Conservation (phyloP, 2,888 invertebrate species). For the Metopia argyrocephala region DNA sequence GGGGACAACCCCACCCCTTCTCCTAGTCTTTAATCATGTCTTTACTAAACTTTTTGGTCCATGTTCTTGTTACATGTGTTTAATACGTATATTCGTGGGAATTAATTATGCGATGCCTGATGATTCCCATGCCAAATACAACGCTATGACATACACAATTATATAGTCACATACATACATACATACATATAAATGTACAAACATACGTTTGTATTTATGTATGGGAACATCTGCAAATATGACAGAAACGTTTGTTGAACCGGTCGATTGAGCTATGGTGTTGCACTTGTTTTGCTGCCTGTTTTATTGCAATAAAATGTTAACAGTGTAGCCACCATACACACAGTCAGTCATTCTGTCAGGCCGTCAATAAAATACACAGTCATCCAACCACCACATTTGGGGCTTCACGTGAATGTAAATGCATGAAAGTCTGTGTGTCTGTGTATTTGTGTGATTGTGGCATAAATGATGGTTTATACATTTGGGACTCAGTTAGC, state of each 20-base stretch:
- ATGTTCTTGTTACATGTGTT: conserved; percentile 50
- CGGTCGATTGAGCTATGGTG: conserved; percentile 40
- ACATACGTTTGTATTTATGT: background rate
- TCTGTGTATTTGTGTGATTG: background rate
- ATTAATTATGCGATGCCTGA: conserved; percentile 67
- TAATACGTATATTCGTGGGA: conserved; percentile 67
- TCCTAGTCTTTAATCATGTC: too few relatives aligned
- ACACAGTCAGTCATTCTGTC: conserved; percentile 6
- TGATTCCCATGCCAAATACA: conserved; percentile 65
- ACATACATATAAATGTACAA: conserved; percentile 5
- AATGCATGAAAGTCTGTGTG: background rate
- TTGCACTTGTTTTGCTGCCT: conserved; percentile 59
- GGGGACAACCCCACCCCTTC: conserved; percentile 8
- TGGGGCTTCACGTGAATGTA: conserved; percentile 49
- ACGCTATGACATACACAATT: conserved; percentile 9
- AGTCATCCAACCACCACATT: conserved; percentile 47
- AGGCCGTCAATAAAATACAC: too few relatives aligned
- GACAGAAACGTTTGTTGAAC: conserved; percentile 41
- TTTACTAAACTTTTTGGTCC: too few relatives aligned
- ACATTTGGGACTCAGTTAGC: conserved; percentile 51
- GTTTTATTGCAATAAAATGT: conserved; percentile 54
- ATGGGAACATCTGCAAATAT: conserved; percentile 30
- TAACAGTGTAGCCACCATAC: conserved; percentile 40
- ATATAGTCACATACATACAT: conserved; percentile 25
- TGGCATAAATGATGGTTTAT: conserved; percentile 47